phyloP scores from a whole-genome alignment of 2,888 invertebrate species.

The Lithosia quadra region DNA sequence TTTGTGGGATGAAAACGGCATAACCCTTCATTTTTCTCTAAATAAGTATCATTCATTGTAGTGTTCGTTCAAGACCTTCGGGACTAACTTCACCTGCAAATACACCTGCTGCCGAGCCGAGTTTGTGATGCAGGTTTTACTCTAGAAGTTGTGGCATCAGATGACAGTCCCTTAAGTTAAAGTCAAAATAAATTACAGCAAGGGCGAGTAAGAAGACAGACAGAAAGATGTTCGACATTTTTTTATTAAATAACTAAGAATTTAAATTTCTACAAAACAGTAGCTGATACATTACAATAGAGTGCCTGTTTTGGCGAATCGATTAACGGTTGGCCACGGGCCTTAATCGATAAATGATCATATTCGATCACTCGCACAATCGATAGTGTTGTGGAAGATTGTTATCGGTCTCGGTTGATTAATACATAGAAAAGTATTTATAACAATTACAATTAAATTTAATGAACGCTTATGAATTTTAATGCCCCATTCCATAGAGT shows the following conservation, averaged over 20 bases:
- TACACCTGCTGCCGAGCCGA: too few species aligned
- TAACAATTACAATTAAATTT: slow-evolving; percentile 1
- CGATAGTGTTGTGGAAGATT: slow-evolving; percentile 14
- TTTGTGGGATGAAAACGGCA: too few species aligned
- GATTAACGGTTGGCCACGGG: slow-evolving; percentile 57
- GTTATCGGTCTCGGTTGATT: slow-evolving; percentile 17
- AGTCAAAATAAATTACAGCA: too few species aligned
- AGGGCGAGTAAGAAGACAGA: too few species aligned
- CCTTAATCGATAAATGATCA: slow-evolving; percentile 40
- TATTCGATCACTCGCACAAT: slow-evolving; percentile 29
- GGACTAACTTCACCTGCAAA: too few species aligned
- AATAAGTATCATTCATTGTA: too few species aligned
- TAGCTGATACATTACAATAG: slow-evolving; percentile 32
- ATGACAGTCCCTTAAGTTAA: too few species aligned
- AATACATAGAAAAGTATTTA: slow-evolving; percentile 17
- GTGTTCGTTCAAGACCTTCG: too few species aligned
- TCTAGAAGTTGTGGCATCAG: too few species aligned
- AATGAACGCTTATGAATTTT: neutral
- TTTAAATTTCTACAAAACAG: slow-evolving; percentile 27
- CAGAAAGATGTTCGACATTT: neutral
- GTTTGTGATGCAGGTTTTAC: too few species aligned
- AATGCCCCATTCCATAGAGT: neutral
- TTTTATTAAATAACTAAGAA: neutral
- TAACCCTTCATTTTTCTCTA: too few species aligned
- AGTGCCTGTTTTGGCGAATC: slow-evolving; percentile 42